These are phyloP conservation scores for Zonitis immaculata DNA, from an alignment of 2,888 invertebrate species.

Conservation along the genomic window DNA sequence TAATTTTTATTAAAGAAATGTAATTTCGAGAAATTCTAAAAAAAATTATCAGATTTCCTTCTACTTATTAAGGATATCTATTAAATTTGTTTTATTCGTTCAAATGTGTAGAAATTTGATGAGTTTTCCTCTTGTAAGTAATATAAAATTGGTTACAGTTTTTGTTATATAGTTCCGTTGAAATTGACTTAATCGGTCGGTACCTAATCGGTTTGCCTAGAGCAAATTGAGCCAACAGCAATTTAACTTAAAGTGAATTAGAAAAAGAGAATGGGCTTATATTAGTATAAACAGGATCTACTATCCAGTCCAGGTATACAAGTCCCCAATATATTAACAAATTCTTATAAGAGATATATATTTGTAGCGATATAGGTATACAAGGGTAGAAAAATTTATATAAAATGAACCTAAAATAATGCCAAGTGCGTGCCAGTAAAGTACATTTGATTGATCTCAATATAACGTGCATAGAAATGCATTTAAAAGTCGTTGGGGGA, in stretches of 20 bases:
- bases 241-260: conserved; percentile 21
- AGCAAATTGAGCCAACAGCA: conserved; percentile 37
- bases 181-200: conserved; percentile 45
- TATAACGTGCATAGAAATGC: conserved; percentile 43
- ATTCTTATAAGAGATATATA: no score
- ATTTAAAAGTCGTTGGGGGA: conserved; percentile 15
- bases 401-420: background rate
- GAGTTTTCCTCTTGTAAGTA: conserved; percentile 29
- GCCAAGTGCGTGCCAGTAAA: conserved; percentile 22
- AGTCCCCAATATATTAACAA: background rate
- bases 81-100: background rate
- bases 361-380: no score
- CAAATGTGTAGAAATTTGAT: conserved; percentile 23
- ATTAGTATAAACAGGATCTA: background rate
- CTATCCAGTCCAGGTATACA: background rate
- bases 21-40: no score
- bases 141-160: conserved; percentile 43
- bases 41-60: no score
- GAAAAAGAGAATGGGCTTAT: background rate
- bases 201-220: conserved; percentile 39
- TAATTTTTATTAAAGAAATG: no score
- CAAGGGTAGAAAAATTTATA: no score
- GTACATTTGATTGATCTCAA: conserved; percentile 42
- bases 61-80: background rate
- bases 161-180: conserved; percentile 40